Conservation (phyloP, 2,888 invertebrate genomes). For the Autographa pulchrina region DNA sequence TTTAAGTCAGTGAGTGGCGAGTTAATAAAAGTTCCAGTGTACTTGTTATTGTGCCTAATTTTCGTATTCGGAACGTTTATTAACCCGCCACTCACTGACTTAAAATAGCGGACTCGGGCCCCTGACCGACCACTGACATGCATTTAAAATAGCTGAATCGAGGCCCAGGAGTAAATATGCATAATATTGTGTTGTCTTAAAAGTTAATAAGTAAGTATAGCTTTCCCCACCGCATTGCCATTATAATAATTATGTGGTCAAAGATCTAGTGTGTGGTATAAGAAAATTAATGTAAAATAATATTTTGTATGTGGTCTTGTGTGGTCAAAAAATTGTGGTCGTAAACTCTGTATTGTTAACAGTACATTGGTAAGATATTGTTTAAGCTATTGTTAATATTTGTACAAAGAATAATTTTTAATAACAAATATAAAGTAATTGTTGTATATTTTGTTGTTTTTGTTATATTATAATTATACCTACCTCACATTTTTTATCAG, state of each 20-base stretch:
- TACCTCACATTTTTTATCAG: neutral
- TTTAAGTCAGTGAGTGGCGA: too few species aligned
- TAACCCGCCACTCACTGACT: too few species aligned
- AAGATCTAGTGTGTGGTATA: slow-evolving; percentile 19
- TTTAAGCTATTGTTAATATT: slow-evolving; percentile 9
- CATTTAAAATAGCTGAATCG: too few species aligned
- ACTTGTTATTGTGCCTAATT: too few species aligned
- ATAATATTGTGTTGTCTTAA: slow-evolving; percentile 7
- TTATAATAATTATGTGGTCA: slow-evolving; percentile 29
- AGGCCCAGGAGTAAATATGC: too few species aligned
- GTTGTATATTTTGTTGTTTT: slow-evolving; percentile 16
- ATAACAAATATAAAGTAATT: slow-evolving; percentile 21
- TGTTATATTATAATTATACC: slow-evolving; percentile 1
- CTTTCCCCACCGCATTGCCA: slow-evolving; percentile 29
- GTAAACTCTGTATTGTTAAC: slow-evolving; percentile 12
- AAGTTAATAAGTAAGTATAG: neutral
- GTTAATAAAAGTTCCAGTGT: too few species aligned
- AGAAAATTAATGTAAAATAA: neutral
- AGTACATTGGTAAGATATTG: slow-evolving; percentile 22
- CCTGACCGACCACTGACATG: too few species aligned
- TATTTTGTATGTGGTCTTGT: slow-evolving; percentile 14
- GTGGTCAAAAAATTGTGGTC: slow-evolving; percentile 14
- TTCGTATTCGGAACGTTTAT: too few species aligned
- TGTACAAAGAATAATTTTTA: slow-evolving; percentile 34
- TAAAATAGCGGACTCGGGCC: too few species aligned